phyloP scores from a whole-genome alignment of 2,888 invertebrate species.

The Lobophora halterata region DNA sequence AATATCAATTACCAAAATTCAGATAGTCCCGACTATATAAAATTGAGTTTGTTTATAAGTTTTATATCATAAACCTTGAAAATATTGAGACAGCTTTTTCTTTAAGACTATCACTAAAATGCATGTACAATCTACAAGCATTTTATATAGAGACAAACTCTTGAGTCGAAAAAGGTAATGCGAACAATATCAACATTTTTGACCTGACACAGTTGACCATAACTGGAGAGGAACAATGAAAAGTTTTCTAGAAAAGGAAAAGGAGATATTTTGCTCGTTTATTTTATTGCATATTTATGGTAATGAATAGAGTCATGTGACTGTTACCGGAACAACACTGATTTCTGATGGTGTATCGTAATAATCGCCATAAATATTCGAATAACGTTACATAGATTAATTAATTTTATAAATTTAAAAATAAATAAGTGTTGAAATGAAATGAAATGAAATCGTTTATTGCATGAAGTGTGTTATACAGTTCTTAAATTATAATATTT shows the following conservation, averaged over 20 bases:
- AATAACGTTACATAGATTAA: conserved; percentile 2
- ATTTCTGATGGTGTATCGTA: conserved; percentile 11
- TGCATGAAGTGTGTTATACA: no score
- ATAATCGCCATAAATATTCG: conserved; percentile 20
- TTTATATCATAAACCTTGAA: no score
- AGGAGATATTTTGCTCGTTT: conserved; percentile 11
- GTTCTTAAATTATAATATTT: no score
- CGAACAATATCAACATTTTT: neutral
- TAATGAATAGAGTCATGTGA: conserved; percentile 25
- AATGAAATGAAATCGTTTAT: no score
- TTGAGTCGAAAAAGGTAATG: neutral
- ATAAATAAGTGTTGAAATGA: no score
- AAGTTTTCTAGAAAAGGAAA: conserved; percentile 23
- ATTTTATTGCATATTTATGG: conserved; percentile 26
- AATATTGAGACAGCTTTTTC: no score
- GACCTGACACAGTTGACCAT: conserved; percentile 2
- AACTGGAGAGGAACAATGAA: conserved; percentile 1
- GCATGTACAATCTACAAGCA: no score
- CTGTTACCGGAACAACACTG: conserved; percentile 20
- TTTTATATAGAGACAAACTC: neutral
- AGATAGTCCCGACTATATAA: no score
- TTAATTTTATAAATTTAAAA: neutral
- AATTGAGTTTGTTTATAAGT: no score
- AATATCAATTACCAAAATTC: no score
- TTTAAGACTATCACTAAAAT: no score